These are phyloP conservation scores for Puma concolor DNA, from an alignment of 2,113 vertebrate genomes.

Conservation along the genomic window DNA sequence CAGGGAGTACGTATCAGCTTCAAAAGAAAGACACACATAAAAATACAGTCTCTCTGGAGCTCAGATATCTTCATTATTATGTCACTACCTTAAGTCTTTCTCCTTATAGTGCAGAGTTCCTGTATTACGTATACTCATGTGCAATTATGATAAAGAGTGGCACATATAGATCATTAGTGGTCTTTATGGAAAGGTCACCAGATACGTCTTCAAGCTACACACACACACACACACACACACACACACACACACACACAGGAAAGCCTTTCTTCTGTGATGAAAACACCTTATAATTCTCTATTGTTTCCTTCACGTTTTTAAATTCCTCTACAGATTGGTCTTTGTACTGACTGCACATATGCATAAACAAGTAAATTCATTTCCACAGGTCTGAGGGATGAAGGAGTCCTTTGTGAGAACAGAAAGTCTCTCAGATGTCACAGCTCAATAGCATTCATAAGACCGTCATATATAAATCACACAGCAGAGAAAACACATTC, in stretches of 20 bases:
- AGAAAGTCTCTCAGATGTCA: not conserved
- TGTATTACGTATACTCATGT: not conserved
- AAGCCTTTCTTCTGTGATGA: not conserved
- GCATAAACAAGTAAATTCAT: not conserved
- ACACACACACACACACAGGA: not conserved
- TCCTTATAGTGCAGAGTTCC: not conserved
- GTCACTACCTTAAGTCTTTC: not conserved
- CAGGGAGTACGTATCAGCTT: not conserved
- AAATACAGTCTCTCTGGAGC: not conserved
- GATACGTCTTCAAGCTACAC: not conserved
- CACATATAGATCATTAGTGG: not conserved
- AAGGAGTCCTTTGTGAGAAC: constrained; percentile 52
- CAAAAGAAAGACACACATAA: not conserved
- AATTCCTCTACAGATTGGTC: not conserved
- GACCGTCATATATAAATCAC: not conserved
- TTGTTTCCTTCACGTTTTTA: not conserved
- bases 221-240: not conserved
- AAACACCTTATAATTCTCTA: constrained; percentile 38
- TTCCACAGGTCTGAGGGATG: constrained; percentile 7
- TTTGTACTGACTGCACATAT: not conserved
- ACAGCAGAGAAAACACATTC: not conserved
- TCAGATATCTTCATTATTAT: not conserved
- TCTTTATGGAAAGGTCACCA: not conserved
- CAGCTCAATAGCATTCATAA: not conserved
- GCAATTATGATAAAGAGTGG: not conserved